Evolutionary conservation across 2,113 vertebrate genomes (phyloP).

Genomic region (Nibea albiflora): DNA sequence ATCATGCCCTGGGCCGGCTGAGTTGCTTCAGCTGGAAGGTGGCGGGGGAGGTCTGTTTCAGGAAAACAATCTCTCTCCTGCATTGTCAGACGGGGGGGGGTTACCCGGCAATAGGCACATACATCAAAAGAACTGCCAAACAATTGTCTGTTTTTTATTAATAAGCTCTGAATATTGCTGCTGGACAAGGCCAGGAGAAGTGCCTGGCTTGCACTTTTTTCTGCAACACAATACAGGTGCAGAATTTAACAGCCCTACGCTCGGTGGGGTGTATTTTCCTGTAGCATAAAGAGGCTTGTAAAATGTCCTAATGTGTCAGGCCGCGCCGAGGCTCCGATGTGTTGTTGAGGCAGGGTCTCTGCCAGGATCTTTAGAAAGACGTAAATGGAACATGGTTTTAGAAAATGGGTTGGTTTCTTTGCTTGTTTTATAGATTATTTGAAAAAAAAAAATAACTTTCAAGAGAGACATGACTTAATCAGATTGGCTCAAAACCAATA

Average conservation of each 20-base stretch:
- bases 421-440: background rate
- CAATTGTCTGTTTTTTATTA: slow-evolving; percentile 84
- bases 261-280: slow-evolving; percentile 48
- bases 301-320: slow-evolving; percentile 68
- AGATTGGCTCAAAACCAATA: background rate
- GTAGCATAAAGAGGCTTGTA: slow-evolving; percentile 69
- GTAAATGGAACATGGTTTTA: too few species aligned
- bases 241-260: slow-evolving; percentile 69
- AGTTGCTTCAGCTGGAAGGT: slow-evolving; percentile 65
- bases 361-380: slow-evolving; percentile 8
- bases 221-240: slow-evolving; percentile 83
- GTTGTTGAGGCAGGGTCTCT: slow-evolving; percentile 39
- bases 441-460: too few species aligned
- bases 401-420: background rate
- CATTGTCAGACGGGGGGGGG: slow-evolving; percentile 66
- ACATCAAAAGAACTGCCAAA: slow-evolving; percentile 83
- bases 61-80: slow-evolving; percentile 74
- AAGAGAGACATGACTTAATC: background rate
- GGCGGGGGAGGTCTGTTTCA: slow-evolving; percentile 67
- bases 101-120: slow-evolving; percentile 73
- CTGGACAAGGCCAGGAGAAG: slow-evolving; percentile 81
- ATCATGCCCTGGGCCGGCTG: slow-evolving; percentile 65
- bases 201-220: slow-evolving; percentile 78
- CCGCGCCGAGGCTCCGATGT: slow-evolving; percentile 40
- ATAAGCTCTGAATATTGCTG: slow-evolving; percentile 79